Evolutionary conservation across 1,140 invertebrate genomes (phyloP), one percentile per base, ranked within the genome.

Genomic region (Bombus ignitus): DNA sequence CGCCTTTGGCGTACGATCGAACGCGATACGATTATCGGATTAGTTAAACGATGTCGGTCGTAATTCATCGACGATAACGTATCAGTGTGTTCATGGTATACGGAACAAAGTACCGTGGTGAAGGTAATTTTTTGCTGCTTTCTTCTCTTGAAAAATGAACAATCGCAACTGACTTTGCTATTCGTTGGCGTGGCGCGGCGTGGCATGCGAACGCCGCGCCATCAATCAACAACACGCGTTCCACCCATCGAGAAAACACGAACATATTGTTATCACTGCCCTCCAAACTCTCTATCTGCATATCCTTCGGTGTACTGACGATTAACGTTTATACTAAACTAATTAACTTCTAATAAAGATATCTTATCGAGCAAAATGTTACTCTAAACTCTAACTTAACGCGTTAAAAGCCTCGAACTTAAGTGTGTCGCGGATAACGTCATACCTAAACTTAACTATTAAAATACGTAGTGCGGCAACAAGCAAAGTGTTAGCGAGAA

Each of bases 281-380:
- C 89, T 88, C 80, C 75, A 72, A 85, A 88, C 81, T 89, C 91
- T 89, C 86, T 93, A 91, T 93, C 90, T 93, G 93, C 93, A 94
- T 94, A 94, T 94, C 93, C 91, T 92, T 93, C 89, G 88, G 93
- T 93, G 92, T 94, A 93, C 91, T 89, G 92, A 94, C 87, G 88
- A 93, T 89, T 93, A 92, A 93, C 88, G 85, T 93, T 93, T 94
- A 93, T 93, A 93, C 89, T 93, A 92, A 91, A 89, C 75, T 92
- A 91, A 84, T 92, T 91, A 92, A 92, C 92, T 94, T 94, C 92
- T 94, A 80, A 93, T 91, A 88, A 89, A n/a, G 81, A 89, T 89
- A 91, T 92, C 93, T 87, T 93, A 93, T 83, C 87, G 89, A 93
- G 80, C 89, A 89, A 90, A 87, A 88, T 92, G 86, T 93, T 93